phyloP scores from a whole-genome alignment of 2,113 vertebrate genomes.

The Ia io region DNA sequence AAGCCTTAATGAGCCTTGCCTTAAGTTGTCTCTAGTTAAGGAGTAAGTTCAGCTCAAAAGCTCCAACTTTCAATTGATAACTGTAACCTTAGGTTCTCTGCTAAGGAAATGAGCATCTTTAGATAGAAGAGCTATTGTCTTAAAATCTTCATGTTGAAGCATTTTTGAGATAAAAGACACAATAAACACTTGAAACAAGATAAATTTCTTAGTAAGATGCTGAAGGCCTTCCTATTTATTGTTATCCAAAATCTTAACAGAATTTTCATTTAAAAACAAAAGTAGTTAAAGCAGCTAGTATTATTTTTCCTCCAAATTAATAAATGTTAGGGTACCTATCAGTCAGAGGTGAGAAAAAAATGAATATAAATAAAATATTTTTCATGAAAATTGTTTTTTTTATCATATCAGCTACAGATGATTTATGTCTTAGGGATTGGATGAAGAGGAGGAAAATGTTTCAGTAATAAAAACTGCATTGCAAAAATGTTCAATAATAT shows the following conservation, averaged over 20 bases:
- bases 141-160: background rate
- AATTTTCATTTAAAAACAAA: constrained; percentile 1
- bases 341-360: background rate
- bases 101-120: constrained; percentile 5
- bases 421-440: background rate
- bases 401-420: background rate
- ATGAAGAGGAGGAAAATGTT: background rate
- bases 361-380: background rate
- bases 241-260: background rate
- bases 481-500: background rate
- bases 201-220: constrained; percentile 13
- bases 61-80: background rate
- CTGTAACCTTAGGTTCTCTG: background rate
- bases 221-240: background rate
- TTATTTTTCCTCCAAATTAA: background rate
- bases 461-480: background rate
- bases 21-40: background rate
- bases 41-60: background rate
- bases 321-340: background rate
- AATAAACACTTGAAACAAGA: background rate
- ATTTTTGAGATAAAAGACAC: constrained; percentile 4
- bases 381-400: background rate
- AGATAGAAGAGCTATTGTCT: background rate
- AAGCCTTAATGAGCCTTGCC: background rate
- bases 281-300: background rate